Conservation (phyloP, 2,113 vertebrate species). For the Salvelinus alpinus region DNA sequence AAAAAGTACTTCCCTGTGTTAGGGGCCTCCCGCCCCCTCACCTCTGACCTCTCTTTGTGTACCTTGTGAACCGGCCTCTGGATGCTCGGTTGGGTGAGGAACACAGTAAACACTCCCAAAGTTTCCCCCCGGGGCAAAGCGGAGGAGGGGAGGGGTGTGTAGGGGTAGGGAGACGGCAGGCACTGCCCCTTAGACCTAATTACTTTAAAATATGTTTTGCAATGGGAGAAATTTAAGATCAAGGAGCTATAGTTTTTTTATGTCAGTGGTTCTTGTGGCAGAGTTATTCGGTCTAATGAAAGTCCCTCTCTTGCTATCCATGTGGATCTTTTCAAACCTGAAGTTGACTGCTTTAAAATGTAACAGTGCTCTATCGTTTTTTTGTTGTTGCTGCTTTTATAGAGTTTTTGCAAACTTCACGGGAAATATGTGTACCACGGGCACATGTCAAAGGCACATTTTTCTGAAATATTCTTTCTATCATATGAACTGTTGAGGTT, state of each 20-base stretch:
- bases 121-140: neutral
- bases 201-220: conserved; percentile 62
- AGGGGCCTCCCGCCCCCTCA: neutral
- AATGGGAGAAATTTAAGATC: conserved; percentile 44
- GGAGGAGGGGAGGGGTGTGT: neutral
- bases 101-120: conserved; percentile 26
- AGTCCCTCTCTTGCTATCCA: too few species aligned
- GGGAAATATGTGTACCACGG: too few species aligned
- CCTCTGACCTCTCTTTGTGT: conserved; percentile 25
- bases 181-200: conserved; percentile 48
- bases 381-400: too few species aligned
- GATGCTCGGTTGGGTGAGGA: neutral
- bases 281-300: too few species aligned
- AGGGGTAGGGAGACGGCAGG: neutral
- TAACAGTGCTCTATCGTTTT: too few species aligned
- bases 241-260: conserved; percentile 1
- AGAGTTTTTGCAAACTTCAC: too few species aligned
- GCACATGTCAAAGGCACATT: too few species aligned
- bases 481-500: too few species aligned
- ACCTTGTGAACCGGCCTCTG: conserved; percentile 21
- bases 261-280: too few species aligned
- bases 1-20: neutral
- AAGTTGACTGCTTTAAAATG: too few species aligned
- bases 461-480: too few species aligned
- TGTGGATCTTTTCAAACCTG: too few species aligned